Base-by-base conservation (phyloP, 1,140 invertebrate genomes). In the Tetramorium alpestre region DNA sequence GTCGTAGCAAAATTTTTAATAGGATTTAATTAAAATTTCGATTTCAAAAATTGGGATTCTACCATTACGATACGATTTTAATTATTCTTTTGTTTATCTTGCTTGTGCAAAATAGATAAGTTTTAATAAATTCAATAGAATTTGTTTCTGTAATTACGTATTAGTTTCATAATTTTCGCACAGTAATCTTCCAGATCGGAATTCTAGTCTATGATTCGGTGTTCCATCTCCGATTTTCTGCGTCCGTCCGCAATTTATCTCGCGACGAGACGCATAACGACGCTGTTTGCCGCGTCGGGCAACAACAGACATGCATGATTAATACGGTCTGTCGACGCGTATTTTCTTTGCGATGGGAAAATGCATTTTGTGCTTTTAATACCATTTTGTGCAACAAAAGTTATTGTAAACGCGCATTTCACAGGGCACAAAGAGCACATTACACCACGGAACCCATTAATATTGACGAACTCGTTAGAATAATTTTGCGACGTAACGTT, bases 401-500 rank as follows among this genome's bases (percentile, higher is more conserved):
- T 84, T 73, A 60, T 84, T 22, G 54, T 60, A 60, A 84, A 84
- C 54, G 38, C 67, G 49, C 49, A 22, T 58, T 38, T 44, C 38
- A 8, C 54, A 8, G 28, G n/a, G 16, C 80, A 49, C 25, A 73
- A 44, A 73, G 69, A 75, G 22, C 18, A 18, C 67, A 58, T 60
- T 84, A 58, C 41, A n/a, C 25, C 51, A 8, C 49, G 41, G 38
- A 65, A 73, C 41, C 56, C 41, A 62, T 60, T 82, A 84, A 73
- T 75, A 75, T 75, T 25, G 69, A 75, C 80, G 80, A 70, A 81
- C 47, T 60, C 25, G 54, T 58, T 84, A 84, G 72, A 75, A 84
- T 49, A 73, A 84, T 84, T 60, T 49, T n/a, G 25, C 69, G 70
- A 62, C 54, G 13, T 60, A 82, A 73, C 49, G 22, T 72, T 44